Evolutionary conservation across 1,140 invertebrate species (phyloP), one percentile per base, ranked within the genome.

Genomic region (Ceratosolen solmsi): DNA sequence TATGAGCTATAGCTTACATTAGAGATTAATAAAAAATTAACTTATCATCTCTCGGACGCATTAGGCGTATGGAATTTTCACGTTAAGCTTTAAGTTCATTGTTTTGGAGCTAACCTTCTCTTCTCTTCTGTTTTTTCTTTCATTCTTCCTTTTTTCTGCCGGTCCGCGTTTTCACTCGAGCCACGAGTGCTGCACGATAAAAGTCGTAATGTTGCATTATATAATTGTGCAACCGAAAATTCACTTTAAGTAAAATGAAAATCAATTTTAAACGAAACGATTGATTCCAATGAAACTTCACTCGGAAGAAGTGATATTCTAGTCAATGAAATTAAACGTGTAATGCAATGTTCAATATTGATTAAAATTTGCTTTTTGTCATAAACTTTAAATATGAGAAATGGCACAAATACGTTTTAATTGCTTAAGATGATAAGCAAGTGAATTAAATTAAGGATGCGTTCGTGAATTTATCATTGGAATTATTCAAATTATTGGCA

Each of bases 291-390:
- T 63, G 60, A 63, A 63, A 63, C 33, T 63, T 63, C 30, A 33
- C 60, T 33, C 60, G 60, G 60, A 63, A 63, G 60, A 63, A 63
- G 60, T 33, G 60, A 63, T 33, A 63, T 63, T 63, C 60, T 33
- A 63, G 30, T 63, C 60, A 5, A 63, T 30, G 60, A 33, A 27
- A 63, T 68, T 68, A 38, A 68, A 68, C 33, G 63, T 68, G 63
- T 68, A 38, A 68, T 68, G 38, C 63, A 36, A 38, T 38, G 63
- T 68, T 68, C 63, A 68, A 68, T 68, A 68, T 68, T 38, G 63
- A 68, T 68, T 38, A 68, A 68, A 68, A 68, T 68, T 68, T 38
- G 63, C 33, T 11, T 33, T 36, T n/a, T 38, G 33, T 68, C 63
- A 38, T 38, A 68, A 68, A 68, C 17, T 38, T 68, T 38, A 4